These are phyloP conservation scores for Channa argus DNA, from an alignment of 2,113 vertebrate species.

Conservation along the genomic window DNA sequence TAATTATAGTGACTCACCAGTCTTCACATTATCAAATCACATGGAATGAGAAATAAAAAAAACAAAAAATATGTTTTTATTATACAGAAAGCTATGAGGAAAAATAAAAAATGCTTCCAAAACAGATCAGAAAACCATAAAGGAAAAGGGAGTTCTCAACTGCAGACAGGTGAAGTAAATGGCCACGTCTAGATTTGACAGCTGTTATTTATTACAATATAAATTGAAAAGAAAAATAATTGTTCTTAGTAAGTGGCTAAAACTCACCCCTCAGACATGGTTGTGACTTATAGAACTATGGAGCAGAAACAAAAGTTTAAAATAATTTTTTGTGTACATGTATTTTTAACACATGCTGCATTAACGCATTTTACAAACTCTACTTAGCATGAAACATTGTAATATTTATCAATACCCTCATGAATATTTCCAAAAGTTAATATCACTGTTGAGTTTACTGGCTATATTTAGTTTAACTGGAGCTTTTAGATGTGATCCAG, in stretches of 20 bases:
- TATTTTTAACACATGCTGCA: not conserved
- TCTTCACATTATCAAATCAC: constrained; percentile 36
- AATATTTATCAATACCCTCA: not conserved
- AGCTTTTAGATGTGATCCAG: constrained; percentile 1
- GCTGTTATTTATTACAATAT: not conserved
- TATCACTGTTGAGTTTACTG: not conserved
- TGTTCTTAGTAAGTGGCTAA: not conserved
- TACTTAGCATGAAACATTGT: not conserved
- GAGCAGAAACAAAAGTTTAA: constrained; percentile 21
- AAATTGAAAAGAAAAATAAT: not conserved
- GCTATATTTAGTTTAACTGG: constrained; percentile 1
- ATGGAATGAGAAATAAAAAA: constrained; percentile 20
- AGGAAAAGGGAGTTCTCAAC: not conserved
- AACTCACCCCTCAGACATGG: constrained; percentile 85
- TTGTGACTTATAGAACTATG: constrained; percentile 45
- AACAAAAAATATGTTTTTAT: not conserved
- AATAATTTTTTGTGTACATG: not conserved
- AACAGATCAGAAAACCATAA: not conserved
- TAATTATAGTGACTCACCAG: constrained; percentile 59
- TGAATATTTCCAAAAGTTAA: too few species aligned
- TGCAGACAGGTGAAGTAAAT: not conserved
- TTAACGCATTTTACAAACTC: not conserved
- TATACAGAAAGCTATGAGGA: not conserved
- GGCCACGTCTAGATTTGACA: too few species aligned
- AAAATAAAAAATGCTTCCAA: not conserved